Evolutionary conservation across 2,888 invertebrate species (phyloP).

Genomic region (Dicranocentrus wangi): DNA sequence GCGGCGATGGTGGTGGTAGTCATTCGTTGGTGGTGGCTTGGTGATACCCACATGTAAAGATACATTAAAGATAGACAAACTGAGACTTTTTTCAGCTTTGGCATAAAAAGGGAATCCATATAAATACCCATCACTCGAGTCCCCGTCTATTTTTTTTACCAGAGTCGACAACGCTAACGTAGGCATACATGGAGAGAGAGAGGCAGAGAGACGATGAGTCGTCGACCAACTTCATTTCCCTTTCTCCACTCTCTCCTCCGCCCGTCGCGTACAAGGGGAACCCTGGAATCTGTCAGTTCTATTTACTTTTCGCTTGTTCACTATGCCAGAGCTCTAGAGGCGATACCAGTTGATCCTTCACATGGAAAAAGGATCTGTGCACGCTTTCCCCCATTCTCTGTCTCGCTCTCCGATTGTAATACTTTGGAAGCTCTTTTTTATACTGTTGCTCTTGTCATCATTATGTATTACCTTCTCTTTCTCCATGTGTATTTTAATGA

Average conservation of each 20-base stretch:
- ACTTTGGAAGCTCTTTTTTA: neutral
- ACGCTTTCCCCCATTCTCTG: neutral
- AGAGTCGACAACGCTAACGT: neutral
- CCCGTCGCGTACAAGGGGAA: neutral
- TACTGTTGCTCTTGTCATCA: conserved; percentile 8
- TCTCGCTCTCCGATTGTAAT: neutral
- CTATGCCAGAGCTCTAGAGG: neutral
- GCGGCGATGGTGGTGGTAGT: neutral
- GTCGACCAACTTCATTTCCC: conserved; percentile 14
- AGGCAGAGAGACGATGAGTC: neutral
- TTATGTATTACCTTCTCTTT: conserved; percentile 18
- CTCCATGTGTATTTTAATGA: neutral
- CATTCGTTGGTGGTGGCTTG: too few relatives aligned
- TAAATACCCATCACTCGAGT: conserved; percentile 13
- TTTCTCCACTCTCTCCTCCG: too few relatives aligned
- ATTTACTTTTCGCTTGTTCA: conserved; percentile 7
- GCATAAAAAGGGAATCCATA: conserved; percentile 1
- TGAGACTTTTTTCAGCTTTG: neutral
- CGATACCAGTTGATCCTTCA: conserved; percentile 18
- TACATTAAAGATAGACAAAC: neutral
- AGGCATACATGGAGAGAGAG: neutral
- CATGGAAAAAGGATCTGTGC: neutral
- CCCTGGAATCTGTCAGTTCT: neutral
- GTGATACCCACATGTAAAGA: too few relatives aligned
- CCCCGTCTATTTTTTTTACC: conserved; percentile 1